Conservation (phyloP, 2,797 vertebrate genomes). For the Scyliorhinus canicula region DNA sequence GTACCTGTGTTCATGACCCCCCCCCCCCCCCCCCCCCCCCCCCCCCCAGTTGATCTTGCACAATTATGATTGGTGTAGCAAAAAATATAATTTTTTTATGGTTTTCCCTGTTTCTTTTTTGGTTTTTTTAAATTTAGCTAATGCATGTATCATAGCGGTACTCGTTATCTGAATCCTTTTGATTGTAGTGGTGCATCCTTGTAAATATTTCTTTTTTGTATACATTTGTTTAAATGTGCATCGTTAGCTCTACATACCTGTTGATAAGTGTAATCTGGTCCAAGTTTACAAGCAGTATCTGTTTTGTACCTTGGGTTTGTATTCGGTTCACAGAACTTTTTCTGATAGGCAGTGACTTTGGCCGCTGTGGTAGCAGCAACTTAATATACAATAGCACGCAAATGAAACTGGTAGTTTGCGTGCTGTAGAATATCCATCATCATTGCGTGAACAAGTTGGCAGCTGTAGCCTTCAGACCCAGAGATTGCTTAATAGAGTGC, state of each 20-base stretch:
- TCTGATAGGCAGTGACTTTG: constrained; percentile 5
- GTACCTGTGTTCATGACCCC: constrained; percentile 55
- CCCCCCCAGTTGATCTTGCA: constrained; percentile 50
- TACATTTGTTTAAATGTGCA: constrained; percentile 42
- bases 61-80: constrained; percentile 62
- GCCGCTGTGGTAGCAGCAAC: neutral
- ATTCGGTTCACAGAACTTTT: constrained; percentile 5
- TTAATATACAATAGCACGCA: neutral
- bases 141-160: constrained; percentile 68
- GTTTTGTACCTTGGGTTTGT: constrained; percentile 35
- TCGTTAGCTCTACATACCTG: constrained; percentile 26
- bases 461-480: neutral
- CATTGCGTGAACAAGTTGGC: neutral
- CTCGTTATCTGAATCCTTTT: constrained; percentile 62
- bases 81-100: constrained; percentile 48
- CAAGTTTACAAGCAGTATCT: constrained; percentile 39
- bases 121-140: constrained; percentile 53
- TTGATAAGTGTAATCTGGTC: constrained; percentile 36
- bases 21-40: too few species aligned
- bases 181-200: constrained; percentile 69
- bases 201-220: constrained; percentile 75
- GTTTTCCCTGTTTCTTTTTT: constrained; percentile 44
- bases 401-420: neutral
- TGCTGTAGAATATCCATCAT: neutral
- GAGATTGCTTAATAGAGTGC: neutral